Base-by-base conservation (phyloP, 2,888 invertebrate genomes). In the Heteromurus nitidus region DNA sequence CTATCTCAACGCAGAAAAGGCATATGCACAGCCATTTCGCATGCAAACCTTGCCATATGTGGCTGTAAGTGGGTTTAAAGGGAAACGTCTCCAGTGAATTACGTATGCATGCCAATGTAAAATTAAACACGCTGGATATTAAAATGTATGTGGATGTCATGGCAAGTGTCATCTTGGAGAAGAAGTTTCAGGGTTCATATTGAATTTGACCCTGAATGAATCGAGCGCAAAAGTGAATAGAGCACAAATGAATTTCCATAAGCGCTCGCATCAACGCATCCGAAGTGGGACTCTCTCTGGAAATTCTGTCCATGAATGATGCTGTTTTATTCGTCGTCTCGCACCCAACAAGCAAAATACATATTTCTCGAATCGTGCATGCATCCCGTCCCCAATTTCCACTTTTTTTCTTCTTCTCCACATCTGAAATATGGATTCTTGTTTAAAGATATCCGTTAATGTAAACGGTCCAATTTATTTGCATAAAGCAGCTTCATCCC, bases 161-260 rank as follows among this genome's bases (percentile, higher is more conserved):
- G 77, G 69, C 50, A 70, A 79, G 79, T 79, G 70, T 79, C 79
- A 79, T 70, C 70, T 65, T 53, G 53, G 72, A 70, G 50, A 31
- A 77, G 50, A 13, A 20, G 13, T 36, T 70, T 77, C 31, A 26
- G 42, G 62, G 69, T 47, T 62, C 69, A 53, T 77, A 24, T 77
- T 42, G n/a, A n/a, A 60, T 76, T 44, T 58, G 68, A 76, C 76
- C 76, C 76, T 67, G 68, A 53, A 65, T 50, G 50, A 50, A 16
- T 74, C 13, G 55, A 55, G 24, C 55, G 7, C 22, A 65, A 24
- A 47, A 22, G 11, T 24, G n/a, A 26, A 47, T 60, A 36, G 47
- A 20, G 20, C 22, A 20, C 13, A 72, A 72, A 62, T 72, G 44
- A 72, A 72, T 72, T 72, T 62, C 44, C 72, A 72, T 47, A 47